Conservation (phyloP, 2,888 invertebrate genomes). For the Gonocerus acuteangulatus region DNA sequence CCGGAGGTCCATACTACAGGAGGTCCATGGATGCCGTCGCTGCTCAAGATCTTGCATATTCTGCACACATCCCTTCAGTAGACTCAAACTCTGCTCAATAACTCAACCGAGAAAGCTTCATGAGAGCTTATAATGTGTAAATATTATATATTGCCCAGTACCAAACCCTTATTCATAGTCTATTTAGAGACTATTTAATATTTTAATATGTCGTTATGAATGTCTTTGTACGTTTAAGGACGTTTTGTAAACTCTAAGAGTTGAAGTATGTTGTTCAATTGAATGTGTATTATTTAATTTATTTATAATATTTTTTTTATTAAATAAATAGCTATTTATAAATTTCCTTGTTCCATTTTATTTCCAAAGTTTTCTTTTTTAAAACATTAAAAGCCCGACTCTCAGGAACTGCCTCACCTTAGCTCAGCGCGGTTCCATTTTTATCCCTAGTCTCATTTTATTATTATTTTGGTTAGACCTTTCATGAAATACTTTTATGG, state of each 20-base stretch:
- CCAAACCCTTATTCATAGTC: constrained; percentile 13
- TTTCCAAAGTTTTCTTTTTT: background rate
- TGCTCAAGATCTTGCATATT: constrained; percentile 64
- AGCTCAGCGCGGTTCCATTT: too few species aligned
- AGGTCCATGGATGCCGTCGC: constrained; percentile 51
- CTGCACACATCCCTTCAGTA: constrained; percentile 48
- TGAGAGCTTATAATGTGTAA: constrained; percentile 4
- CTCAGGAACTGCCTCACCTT: too few species aligned
- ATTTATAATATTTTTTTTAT: constrained; percentile 29
- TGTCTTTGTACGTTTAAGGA: constrained; percentile 14
- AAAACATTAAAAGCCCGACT: background rate
- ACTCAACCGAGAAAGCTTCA: background rate
- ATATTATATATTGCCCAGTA: constrained; percentile 4
- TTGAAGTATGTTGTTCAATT: constrained; percentile 33
- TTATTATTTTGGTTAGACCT: too few species aligned
- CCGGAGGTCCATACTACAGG: constrained; percentile 46
- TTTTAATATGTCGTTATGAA: background rate
- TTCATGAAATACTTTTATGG: too few species aligned
- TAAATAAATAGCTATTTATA: constrained; percentile 4
- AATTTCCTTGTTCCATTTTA: background rate
- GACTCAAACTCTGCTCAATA: constrained; percentile 30
- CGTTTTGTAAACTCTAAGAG: constrained; percentile 38
- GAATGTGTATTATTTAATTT: constrained; percentile 25
- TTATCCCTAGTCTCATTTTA: too few species aligned
- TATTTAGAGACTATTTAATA: constrained; percentile 14